Conservation (phyloP, 2,888 invertebrate species). For the Eucera pruinosa region DNA sequence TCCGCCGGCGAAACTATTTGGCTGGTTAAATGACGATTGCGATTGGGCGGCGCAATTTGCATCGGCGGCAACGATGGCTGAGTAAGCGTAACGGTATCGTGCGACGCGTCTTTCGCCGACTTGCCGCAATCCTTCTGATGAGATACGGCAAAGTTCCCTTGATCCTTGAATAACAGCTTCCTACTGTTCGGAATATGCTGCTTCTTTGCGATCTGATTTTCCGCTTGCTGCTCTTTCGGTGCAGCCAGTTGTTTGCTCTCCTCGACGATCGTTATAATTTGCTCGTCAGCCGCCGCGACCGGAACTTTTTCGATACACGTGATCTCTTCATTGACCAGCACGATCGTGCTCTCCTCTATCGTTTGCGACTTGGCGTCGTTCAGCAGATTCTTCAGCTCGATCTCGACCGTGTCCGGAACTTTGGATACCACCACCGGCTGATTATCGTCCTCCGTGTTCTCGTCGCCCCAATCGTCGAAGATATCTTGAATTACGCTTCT, state of each 20-base stretch:
- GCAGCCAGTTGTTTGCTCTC: slow-evolving; percentile 21
- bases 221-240: slow-evolving; percentile 28
- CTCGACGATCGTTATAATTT: neutral
- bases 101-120: slow-evolving; percentile 19
- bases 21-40: slow-evolving; percentile 84
- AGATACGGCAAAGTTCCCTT: slow-evolving; percentile 30
- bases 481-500: slow-evolving; percentile 82
- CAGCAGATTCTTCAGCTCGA: slow-evolving; percentile 78
- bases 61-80: slow-evolving; percentile 57
- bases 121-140: slow-evolving; percentile 34
- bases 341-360: slow-evolving; percentile 43
- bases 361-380: slow-evolving; percentile 74
- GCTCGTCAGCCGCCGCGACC: slow-evolving; percentile 1
- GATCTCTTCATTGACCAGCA: slow-evolving; percentile 44
- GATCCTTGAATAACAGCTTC: slow-evolving; percentile 33
- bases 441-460: slow-evolving; percentile 77
- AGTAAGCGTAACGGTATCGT: slow-evolving; percentile 34
- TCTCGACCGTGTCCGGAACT: slow-evolving; percentile 77
- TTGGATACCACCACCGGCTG: slow-evolving; percentile 62
- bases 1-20: slow-evolving; percentile 86
- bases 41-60: slow-evolving; percentile 43
- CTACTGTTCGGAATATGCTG: slow-evolving; percentile 34
- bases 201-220: slow-evolving; percentile 54
- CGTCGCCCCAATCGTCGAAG: slow-evolving; percentile 82
- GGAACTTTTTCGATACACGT: slow-evolving; percentile 22